A percentile compares a stretch with the other conserved stretches of the same genome.
phyloP scores from a whole-genome alignment of 2,888 invertebrate genomes.

The Chromoteleia sp. region DNA sequence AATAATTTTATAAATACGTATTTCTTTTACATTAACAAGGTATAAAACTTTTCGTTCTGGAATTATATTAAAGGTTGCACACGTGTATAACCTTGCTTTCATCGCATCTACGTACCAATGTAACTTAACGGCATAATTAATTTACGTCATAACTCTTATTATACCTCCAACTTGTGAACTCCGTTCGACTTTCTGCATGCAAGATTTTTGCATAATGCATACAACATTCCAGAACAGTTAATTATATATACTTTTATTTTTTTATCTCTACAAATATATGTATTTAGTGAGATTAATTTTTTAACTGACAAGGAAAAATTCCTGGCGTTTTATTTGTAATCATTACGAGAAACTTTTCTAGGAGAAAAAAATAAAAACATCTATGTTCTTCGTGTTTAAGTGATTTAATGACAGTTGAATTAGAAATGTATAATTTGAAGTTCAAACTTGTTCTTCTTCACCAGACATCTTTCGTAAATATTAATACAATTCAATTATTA shows the following conservation, averaged over 20 bases:
- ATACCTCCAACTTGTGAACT: conserved; percentile 17
- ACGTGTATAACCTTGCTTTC: conserved; percentile 22
- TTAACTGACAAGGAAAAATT: too few species aligned
- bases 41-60: conserved; percentile 12
- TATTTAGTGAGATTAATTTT: too few species aligned
- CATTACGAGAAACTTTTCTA: too few species aligned
- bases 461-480: too few species aligned
- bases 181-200: conserved; percentile 5
- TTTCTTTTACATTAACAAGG: background rate
- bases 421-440: too few species aligned
- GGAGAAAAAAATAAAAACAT: too few species aligned
- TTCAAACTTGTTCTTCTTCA: too few species aligned
- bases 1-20: background rate
- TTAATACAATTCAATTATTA: too few species aligned
- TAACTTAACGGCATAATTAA: conserved; percentile 38
- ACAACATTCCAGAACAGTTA: background rate
- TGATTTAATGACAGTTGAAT: too few species aligned
- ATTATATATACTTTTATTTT: conserved; percentile 7
- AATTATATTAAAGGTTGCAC: conserved; percentile 20
- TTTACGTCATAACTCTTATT: conserved; percentile 37
- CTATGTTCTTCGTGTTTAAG: too few species aligned
- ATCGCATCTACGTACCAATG: conserved; percentile 27
- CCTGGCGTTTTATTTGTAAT: too few species aligned
- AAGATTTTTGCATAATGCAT: conserved; percentile 20
- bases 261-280: too few species aligned